A percentile compares a stretch with the other conserved stretches of the same genome.
These are phyloP conservation scores for Drosophila aff. DNA, from an alignment of 1,140 invertebrate species.

Conservation along the genomic window DNA sequence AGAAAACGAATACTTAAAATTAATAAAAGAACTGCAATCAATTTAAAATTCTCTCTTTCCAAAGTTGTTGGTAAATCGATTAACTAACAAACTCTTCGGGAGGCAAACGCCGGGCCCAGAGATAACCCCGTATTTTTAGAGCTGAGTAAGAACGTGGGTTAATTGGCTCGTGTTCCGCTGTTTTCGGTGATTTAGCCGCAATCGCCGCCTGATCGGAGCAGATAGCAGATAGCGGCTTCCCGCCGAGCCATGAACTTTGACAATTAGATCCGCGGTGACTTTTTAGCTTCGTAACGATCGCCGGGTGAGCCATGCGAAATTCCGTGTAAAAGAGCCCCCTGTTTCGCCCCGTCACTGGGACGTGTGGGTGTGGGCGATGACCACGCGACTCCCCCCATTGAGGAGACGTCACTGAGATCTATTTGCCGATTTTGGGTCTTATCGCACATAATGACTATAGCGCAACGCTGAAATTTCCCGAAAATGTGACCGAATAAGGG, in stretches of 20 bases:
- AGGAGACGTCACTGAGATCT: conserved; percentile 39
- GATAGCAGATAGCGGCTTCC: conserved; percentile 4
- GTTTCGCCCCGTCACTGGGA: conserved; percentile 14
- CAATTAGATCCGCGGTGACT: conserved; percentile 10
- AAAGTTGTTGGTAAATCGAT: not conserved
- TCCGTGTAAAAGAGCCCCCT: conserved; percentile 15
- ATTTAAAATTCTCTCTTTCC: not conserved
- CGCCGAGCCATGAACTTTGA: conserved; percentile 21
- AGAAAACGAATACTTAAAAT: not conserved
- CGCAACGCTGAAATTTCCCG: conserved; percentile 46
- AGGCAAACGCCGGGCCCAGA: not conserved
- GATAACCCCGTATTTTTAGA: conserved; percentile 40
- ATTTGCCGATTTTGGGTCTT: conserved; percentile 8
- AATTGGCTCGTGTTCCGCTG: conserved; percentile 23
- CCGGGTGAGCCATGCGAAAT: conserved; percentile 30
- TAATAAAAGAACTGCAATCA: not conserved
- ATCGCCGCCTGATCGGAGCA: not conserved
- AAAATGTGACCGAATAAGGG: conserved; percentile 42
- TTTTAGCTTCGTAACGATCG: conserved; percentile 32
- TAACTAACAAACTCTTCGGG: not conserved
- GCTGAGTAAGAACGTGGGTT: conserved; percentile 39
- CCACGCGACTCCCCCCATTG: conserved; percentile 37
- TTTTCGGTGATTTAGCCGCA: conserved; percentile 21
- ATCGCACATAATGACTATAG: conserved; percentile 10
- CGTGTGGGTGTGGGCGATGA: not conserved